A percentile compares a stretch with the other conserved stretches of the same genome.
Evolutionary conservation across 1,140 invertebrate species (phyloP).

Genomic region (fruit fly (Drosophila melanogaster)): DNA sequence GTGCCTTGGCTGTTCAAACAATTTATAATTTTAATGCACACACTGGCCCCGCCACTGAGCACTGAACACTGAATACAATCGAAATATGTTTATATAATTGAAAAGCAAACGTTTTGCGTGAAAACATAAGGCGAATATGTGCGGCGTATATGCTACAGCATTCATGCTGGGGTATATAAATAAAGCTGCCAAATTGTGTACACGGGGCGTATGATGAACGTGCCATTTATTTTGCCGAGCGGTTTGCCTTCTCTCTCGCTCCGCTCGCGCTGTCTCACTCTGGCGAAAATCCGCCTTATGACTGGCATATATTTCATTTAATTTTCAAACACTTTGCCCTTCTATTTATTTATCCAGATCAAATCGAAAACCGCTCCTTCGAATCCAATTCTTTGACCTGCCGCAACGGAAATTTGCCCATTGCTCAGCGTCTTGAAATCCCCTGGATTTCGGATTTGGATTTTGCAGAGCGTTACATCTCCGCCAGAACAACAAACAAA

Average conservation of each 20-base stretch:
- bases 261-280: neutral
- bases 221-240: slow-evolving; percentile 70
- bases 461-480: slow-evolving; percentile 22
- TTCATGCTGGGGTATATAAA: slow-evolving; percentile 63
- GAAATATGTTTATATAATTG: slow-evolving; percentile 82
- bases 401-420: slow-evolving; percentile 61
- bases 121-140: slow-evolving; percentile 66
- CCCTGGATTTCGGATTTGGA: neutral
- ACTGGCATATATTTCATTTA: slow-evolving; percentile 66
- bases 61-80: slow-evolving; percentile 63
- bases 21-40: slow-evolving; percentile 80
- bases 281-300: slow-evolving; percentile 60
- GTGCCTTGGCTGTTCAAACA: slow-evolving; percentile 68
- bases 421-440: slow-evolving; percentile 16
- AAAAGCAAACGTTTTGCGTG: slow-evolving; percentile 70
- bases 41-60: slow-evolving; percentile 39
- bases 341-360: slow-evolving; percentile 56
- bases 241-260: slow-evolving; percentile 25
- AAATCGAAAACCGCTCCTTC: slow-evolving; percentile 7
- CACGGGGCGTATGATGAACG: slow-evolving; percentile 80
- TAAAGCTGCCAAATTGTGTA: slow-evolving; percentile 74
- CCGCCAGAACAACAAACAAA: slow-evolving; percentile 41
- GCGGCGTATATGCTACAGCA: slow-evolving; percentile 19
- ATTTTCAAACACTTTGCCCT: slow-evolving; percentile 54
- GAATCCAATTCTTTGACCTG: slow-evolving; percentile 61